Base-by-base conservation (phyloP, 2,113 vertebrate genomes). In the Camelus bactrianus region DNA sequence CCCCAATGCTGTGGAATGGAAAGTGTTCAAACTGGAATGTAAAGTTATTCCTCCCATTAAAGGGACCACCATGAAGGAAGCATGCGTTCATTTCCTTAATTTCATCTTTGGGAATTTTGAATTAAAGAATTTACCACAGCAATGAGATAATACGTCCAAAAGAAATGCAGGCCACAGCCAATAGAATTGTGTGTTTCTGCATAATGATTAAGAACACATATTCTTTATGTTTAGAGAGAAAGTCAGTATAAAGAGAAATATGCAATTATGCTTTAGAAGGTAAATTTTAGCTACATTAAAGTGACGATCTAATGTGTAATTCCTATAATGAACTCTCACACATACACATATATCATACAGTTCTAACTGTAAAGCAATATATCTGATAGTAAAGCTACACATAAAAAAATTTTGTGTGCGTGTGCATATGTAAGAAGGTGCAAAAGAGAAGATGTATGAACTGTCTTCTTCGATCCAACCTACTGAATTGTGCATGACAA, bases 301-400 rank as follows among this genome's bases (percentile, higher is more conserved):
- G 58, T 80, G n/a, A 28, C 35, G n/a, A 75, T 60, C 22, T 87
- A 67, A 64, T 76, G 42, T 2, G 38, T 70, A 83, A 80, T 88
- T 42, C 26, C 16, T 77, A 22, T 24, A 24, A 60, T 70, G 15
- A 87, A 35, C 76, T 93, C n/a, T 89, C 26, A 24, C 14, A 64
- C 13, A 48, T 54, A 72, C 2, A 20, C 52, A 72, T 13, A 42
- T 5, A 60, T 69, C 50, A 46, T 73, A 72, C 1, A 35, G 8
- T 84, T 94, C 38, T 96, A 87, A 77, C 42, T 83, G 38, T 83
- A 96, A 88, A 87, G 32, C 32, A 91, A 54, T 70, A 60, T 62
- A 86, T 91, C 15, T 76, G 8, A 89, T 28, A 54, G 46, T 28
- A 79, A 86, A 94, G 5, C 9, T 26, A 86, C 3, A 38, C 16